phyloP scores from a whole-genome alignment of 64 coral and sea anemone species.

The Porites australiensis region DNA sequence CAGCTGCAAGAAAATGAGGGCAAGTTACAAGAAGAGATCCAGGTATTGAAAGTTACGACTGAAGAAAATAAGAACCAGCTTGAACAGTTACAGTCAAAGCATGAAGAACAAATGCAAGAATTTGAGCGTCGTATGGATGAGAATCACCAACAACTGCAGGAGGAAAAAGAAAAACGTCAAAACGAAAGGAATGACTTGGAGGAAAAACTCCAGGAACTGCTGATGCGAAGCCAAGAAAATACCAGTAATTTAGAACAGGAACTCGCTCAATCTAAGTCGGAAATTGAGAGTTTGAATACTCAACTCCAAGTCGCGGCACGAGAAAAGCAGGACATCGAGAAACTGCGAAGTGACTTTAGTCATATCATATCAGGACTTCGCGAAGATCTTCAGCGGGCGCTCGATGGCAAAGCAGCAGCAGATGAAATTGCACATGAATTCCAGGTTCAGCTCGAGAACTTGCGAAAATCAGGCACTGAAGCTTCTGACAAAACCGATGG shows the following conservation, averaged over 20 bases:
- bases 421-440: slow-evolving; percentile 91
- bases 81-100: background rate
- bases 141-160: background rate
- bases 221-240: background rate
- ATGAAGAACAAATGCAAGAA: background rate
- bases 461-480: slow-evolving; percentile 4
- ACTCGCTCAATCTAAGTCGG: slow-evolving; percentile 5
- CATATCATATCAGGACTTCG: slow-evolving; percentile 94
- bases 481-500: background rate
- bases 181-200: background rate
- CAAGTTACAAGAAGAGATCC: slow-evolving; percentile 42
- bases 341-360: slow-evolving; percentile 78
- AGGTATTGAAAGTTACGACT: background rate
- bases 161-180: background rate
- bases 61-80: slow-evolving; percentile 21
- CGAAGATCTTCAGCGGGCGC: slow-evolving; percentile 84
- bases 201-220: slow-evolving; percentile 4
- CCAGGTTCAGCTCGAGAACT: slow-evolving; percentile 68
- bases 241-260: slow-evolving; percentile 29
- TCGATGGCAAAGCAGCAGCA: slow-evolving; percentile 72
- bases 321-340: slow-evolving; percentile 72
- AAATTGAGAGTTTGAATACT: slow-evolving; percentile 39
- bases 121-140: background rate
- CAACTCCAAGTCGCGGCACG: slow-evolving; percentile 42
- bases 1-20: slow-evolving; percentile 31